A percentile compares a stretch with the other conserved stretches of the same genome.
phyloP scores from a whole-genome alignment of 1,140 invertebrate species.

The Eurosta solidaginis region DNA sequence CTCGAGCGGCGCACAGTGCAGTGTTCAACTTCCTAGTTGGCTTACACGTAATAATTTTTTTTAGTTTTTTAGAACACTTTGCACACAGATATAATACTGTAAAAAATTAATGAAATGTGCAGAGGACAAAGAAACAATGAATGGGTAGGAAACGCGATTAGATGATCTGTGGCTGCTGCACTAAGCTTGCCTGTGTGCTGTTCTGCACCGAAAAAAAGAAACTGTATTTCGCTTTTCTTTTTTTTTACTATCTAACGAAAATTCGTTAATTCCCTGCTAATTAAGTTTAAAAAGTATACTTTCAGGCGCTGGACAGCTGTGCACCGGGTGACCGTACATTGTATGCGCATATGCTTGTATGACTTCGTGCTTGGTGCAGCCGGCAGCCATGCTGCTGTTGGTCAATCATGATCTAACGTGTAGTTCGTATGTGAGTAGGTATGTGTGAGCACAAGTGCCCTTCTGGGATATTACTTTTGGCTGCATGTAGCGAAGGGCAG shows the following conservation, averaged over 20 bases:
- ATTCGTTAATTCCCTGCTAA: neutral
- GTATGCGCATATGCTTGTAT: no score
- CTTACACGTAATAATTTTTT: neutral
- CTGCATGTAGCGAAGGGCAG: no score
- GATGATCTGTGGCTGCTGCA: neutral
- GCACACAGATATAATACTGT: no score
- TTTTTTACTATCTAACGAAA: neutral
- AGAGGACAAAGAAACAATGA: no score
- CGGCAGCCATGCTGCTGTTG: no score
- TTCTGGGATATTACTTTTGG: no score
- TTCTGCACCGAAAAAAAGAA: no score
- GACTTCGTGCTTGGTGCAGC: no score
- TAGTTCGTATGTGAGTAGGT: no score
- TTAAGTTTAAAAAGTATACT: conserved; percentile 1
- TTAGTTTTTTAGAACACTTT: no score
- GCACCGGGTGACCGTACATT: neutral
- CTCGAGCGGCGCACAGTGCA: neutral
- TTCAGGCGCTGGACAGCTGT: neutral
- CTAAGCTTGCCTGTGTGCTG: neutral
- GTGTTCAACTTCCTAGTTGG: neutral
- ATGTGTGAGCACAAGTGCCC: no score
- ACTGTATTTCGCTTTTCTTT: no score
- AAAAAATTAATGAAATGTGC: neutral
- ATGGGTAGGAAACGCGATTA: neutral
- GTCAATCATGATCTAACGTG: neutral